Evolutionary conservation across 2,797 vertebrate genomes (phyloP), one percentile per base, ranked within the genome.

Genomic region (Heterohyrax brucei): DNA sequence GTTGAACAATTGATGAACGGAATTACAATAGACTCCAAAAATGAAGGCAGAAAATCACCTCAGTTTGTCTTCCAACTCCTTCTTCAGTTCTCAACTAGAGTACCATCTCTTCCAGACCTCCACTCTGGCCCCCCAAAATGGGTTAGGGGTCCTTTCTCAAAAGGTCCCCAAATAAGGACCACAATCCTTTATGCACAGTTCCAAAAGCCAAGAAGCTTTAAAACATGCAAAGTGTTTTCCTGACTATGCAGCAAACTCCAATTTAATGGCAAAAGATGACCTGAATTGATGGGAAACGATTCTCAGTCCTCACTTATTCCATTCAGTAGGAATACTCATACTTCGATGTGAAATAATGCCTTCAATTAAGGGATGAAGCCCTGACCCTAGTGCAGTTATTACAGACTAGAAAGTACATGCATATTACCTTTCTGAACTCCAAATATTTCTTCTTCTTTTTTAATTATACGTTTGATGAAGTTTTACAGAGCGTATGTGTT

Each of bases 131-230:
- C 50, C 78, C 61, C 70, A 95, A 89, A 77, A 28, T 53, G 50
- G 14, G 64, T 48, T 53, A 46, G 12, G 30, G 33, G 12, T 75
- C 26, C 44, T 68, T 68, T 7, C 76, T 26, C 16, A 4, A 88
- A 70, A 89, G 10, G 2, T 85, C 88, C 70, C 79, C 61, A 93
- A 80, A 87, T 24, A 95, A 96, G 73, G 87, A 93, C 59, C 79
- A 73, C 13, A 56, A 12, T 62, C 28, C 18, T 91, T 92, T 48
- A 61, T 5, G 13, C 50, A 24, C 30, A 89, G 87, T 87, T 75
- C 73, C 80, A 84, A 93, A 93, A 93, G 61, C 28, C 66, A 95
- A 1, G 72, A 89, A 61, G 28, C 64, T 90, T 81, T 91, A 82
- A 72, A 94, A 39, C 39, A 39, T 39, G 39, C 39, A 39, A 90